These are phyloP conservation scores for Drosophila differens DNA, from an alignment of 2,888 invertebrate species.

Conservation along the genomic window DNA sequence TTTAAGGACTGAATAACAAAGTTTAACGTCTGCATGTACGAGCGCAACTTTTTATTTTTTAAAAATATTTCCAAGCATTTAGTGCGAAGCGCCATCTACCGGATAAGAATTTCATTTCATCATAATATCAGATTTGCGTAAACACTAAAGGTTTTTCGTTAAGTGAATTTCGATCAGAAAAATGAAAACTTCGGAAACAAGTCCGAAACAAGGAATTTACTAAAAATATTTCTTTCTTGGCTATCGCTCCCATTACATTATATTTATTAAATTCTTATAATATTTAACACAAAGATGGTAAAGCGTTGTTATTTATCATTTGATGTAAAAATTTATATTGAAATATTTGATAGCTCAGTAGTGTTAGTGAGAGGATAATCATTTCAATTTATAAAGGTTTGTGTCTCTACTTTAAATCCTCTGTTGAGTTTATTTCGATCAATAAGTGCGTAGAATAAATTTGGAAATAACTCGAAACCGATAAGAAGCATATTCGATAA, in stretches of 20 bases:
- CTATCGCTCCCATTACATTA: not conserved
- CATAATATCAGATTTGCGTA: not conserved
- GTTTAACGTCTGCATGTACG: not conserved
- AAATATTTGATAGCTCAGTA: not conserved
- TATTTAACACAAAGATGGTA: not conserved
- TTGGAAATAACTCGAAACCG: not conserved
- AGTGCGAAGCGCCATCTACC: not conserved
- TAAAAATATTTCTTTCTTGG: not conserved
- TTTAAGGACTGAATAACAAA: too few relatives aligned
- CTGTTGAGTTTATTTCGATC: not conserved
- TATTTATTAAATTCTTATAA: not conserved
- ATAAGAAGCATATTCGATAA: not conserved
- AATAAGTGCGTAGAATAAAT: not conserved
- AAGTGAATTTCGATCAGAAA: not conserved
- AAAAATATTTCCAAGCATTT: not conserved
- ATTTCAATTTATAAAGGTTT: not conserved
- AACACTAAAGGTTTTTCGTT: not conserved
- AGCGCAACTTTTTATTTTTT: not conserved
- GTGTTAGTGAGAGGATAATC: not conserved
- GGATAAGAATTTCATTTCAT: not conserved
- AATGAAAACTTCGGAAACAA: not conserved
- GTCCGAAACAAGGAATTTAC: not conserved
- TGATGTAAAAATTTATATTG: not conserved
- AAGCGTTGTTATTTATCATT: not conserved
- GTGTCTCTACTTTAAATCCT: not conserved